Evolutionary conservation across 2,797 vertebrate species (phyloP).

Genomic region (Margarornis squamiger): DNA sequence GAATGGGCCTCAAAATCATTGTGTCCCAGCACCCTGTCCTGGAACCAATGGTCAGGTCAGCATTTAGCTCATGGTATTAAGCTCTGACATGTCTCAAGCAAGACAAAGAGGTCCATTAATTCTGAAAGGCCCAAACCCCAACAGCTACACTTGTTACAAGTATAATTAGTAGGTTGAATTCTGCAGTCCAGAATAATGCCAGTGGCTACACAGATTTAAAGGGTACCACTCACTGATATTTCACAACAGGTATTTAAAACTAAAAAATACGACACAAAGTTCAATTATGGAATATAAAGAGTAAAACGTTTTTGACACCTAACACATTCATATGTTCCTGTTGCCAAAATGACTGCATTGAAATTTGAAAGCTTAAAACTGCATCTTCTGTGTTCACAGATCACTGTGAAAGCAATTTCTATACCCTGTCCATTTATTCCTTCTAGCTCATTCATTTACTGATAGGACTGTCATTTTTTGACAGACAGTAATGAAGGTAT

Average conservation of each 20-base stretch:
- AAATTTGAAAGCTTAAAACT: slow-evolving; percentile 47
- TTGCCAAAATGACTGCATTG: slow-evolving; percentile 10
- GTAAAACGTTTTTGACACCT: slow-evolving; percentile 18
- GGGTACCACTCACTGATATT: background rate
- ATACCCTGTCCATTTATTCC: slow-evolving; percentile 44
- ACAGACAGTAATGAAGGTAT: slow-evolving; percentile 66
- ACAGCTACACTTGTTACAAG: background rate
- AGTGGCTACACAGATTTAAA: background rate
- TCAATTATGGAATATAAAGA: slow-evolving; percentile 32
- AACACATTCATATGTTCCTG: slow-evolving; percentile 40
- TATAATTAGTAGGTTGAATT: background rate
- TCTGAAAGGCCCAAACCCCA: slow-evolving; percentile 49
- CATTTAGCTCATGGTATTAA: slow-evolving; percentile 44
- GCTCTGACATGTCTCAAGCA: background rate
- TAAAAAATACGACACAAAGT: background rate
- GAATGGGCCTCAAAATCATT: slow-evolving; percentile 49
- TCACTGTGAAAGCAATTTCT: slow-evolving; percentile 56
- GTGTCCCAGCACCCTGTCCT: background rate
- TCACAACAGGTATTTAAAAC: slow-evolving; percentile 12
- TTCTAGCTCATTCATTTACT: slow-evolving; percentile 59
- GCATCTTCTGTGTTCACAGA: slow-evolving; percentile 57
- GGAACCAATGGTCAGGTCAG: slow-evolving; percentile 45
- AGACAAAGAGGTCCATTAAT: slow-evolving; percentile 59
- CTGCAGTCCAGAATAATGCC: background rate
- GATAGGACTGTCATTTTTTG: slow-evolving; percentile 4